Evolutionary conservation across 2,888 invertebrate genomes (phyloP).

Genomic region (Brachyptera putata): DNA sequence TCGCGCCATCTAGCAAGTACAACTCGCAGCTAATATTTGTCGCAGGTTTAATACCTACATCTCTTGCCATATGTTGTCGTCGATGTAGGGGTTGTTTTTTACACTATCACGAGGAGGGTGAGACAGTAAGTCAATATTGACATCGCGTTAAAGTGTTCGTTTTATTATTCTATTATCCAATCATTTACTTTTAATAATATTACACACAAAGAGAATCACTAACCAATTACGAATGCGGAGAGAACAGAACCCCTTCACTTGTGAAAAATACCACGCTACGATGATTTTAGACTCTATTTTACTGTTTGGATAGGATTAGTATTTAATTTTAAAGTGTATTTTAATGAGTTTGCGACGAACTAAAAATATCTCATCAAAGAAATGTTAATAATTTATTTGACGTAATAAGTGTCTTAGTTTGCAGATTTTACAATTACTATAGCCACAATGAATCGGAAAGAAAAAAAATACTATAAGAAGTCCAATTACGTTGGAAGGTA

Average conservation of each 20-base stretch:
- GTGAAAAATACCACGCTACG: not conserved
- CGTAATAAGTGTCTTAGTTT: not conserved
- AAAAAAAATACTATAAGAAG: too few species aligned
- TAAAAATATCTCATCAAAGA: not conserved
- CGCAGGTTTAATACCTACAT: not conserved
- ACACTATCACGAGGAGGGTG: too few species aligned
- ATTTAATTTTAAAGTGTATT: conserved; percentile 7
- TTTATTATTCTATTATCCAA: too few species aligned
- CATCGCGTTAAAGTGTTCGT: too few species aligned
- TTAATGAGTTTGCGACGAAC: conserved; percentile 4
- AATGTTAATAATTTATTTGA: conserved; percentile 2
- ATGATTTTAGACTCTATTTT: not conserved
- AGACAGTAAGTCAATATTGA: not conserved
- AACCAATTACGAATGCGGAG: conserved; percentile 14
- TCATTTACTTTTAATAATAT: not conserved
- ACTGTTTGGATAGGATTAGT: conserved; percentile 18
- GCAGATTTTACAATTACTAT: too few species aligned
- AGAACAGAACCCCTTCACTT: too few species aligned
- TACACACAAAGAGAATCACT: conserved; percentile 18
- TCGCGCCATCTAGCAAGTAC: not conserved
- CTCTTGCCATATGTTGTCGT: too few species aligned
- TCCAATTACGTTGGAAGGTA: not conserved
- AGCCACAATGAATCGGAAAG: too few species aligned
- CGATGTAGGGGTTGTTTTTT: too few species aligned
- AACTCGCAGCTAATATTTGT: not conserved